Conservation (phyloP, 2,888 invertebrate species). For the Caenorhabditis sp. region DNA sequence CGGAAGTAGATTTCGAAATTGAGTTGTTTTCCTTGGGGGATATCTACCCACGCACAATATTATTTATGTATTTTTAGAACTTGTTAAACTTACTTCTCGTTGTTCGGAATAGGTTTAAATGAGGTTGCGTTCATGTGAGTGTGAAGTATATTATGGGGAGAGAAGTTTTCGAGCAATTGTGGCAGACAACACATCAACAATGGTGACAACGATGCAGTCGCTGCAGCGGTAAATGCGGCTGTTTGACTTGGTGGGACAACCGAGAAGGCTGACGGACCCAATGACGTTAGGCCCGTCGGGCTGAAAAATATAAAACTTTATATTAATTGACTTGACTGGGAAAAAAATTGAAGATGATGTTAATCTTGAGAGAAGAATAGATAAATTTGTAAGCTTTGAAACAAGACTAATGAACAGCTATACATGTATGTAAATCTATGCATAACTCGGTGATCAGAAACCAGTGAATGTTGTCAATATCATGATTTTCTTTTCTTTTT, state of each 20-base stretch:
- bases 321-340: background rate
- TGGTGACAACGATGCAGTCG: constrained; percentile 43
- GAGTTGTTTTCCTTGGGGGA: too few relatives aligned
- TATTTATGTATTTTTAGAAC: too few relatives aligned
- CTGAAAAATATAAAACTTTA: constrained; percentile 25
- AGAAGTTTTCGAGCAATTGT: constrained; percentile 40
- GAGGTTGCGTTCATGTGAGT: constrained; percentile 52
- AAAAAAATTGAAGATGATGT: too few relatives aligned
- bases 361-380: background rate
- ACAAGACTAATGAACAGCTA: background rate
- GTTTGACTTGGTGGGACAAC: constrained; percentile 38
- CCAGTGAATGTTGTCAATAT: background rate
- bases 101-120: constrained; percentile 67
- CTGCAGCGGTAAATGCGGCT: constrained; percentile 22
- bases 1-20: too few relatives aligned
- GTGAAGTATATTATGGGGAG: constrained; percentile 51
- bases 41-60: too few relatives aligned
- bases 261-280: constrained; percentile 56
- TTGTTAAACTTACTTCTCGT: constrained; percentile 61
- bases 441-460: background rate
- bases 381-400: background rate
- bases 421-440: background rate
- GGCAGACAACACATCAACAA: constrained; percentile 57
- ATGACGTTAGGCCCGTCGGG: constrained; percentile 29
- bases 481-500: too few relatives aligned